phyloP scores from a whole-genome alignment of 2,888 invertebrate species.

The Luffia ferchaultella region DNA sequence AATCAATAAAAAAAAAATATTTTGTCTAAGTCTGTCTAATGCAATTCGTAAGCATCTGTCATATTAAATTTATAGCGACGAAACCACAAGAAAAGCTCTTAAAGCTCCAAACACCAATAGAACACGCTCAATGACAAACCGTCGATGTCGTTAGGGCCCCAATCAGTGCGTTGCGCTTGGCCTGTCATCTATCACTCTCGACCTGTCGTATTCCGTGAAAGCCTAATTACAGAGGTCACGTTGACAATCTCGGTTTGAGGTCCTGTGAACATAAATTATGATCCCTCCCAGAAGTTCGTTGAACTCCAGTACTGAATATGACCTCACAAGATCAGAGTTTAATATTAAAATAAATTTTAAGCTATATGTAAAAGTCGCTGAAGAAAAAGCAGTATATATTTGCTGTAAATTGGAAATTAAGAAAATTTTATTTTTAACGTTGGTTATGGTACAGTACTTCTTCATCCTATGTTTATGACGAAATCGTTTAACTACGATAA shows the following conservation, averaged over 20 bases:
- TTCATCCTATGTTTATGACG: too few species aligned
- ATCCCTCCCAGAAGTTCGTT: neutral
- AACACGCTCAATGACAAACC: neutral
- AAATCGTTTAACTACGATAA: too few species aligned
- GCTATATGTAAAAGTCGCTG: too few species aligned
- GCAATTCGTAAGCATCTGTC: neutral
- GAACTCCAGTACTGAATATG: too few species aligned
- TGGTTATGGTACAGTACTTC: too few species aligned
- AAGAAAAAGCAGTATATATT: too few species aligned
- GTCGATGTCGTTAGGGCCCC: neutral
- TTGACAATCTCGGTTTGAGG: neutral
- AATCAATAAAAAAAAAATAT: too few species aligned
- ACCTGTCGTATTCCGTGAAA: neutral
- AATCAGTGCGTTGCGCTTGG: neutral
- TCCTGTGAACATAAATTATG: neutral
- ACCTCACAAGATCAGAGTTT: too few species aligned
- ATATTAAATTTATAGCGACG: neutral
- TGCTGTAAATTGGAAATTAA: too few species aligned
- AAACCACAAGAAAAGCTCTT: neutral
- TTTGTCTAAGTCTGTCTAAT: neutral
- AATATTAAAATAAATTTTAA: too few species aligned
- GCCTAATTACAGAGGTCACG: neutral
- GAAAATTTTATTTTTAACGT: too few species aligned
- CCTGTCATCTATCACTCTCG: neutral
- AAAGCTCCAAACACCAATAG: neutral